Percentiles rank a stretch among this genome's conserved stretches.
Conservation (phyloP, 1,140 invertebrate species). For the Archivesica marissinica region DNA sequence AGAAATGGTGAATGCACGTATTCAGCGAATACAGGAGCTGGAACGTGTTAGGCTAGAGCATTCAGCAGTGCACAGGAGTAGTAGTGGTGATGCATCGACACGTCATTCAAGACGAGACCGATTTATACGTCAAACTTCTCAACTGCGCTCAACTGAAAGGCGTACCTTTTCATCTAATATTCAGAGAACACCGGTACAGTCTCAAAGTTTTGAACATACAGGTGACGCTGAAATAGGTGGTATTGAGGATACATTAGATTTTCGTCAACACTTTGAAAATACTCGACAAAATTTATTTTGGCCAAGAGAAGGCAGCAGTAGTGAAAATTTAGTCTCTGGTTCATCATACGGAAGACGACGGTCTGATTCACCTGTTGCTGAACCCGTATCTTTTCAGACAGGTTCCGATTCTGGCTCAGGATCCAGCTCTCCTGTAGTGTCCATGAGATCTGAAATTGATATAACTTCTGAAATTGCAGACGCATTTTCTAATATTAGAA, state of each 20-base stretch:
- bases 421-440: conserved; percentile 15
- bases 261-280: conserved; percentile 48
- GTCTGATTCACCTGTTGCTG: not conserved
- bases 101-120: conserved; percentile 28
- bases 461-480: conserved; percentile 14
- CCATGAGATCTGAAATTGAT: not conserved
- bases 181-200: conserved; percentile 48
- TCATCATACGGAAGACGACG: not conserved
- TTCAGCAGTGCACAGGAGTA: not conserved
- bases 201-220: conserved; percentile 52
- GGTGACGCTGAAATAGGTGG: not conserved
- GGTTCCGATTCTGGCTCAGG: conserved; percentile 33
- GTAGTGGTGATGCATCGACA: not conserved
- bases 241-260: conserved; percentile 21
- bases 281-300: conserved; percentile 47
- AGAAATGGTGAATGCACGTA: conserved; percentile 26
- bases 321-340: conserved; percentile 22
- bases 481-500: conserved; percentile 23
- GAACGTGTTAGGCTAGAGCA: conserved; percentile 47
- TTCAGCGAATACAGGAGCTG: conserved; percentile 51
- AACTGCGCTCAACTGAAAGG: conserved; percentile 27
- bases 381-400: not conserved
- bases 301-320: conserved; percentile 22
- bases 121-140: conserved; percentile 38
- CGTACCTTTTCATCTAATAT: conserved; percentile 11